Percentiles rank a stretch among this genome's conserved stretches.
These are phyloP conservation scores for Silurus lanzhouensis DNA, from an alignment of 2,797 vertebrate species.

Conservation along the genomic window DNA sequence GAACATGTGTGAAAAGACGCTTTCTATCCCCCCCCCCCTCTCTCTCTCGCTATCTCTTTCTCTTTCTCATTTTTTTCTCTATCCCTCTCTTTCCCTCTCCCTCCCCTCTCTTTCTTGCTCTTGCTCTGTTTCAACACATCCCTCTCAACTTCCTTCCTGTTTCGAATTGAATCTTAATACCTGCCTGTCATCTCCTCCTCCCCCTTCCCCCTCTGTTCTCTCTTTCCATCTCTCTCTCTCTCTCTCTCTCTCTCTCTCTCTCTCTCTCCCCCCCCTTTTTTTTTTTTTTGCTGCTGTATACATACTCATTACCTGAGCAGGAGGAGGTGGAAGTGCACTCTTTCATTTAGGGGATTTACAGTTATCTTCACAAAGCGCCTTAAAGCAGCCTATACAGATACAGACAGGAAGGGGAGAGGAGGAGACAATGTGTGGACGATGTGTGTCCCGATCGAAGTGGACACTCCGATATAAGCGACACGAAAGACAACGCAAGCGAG, in stretches of 20 bases:
- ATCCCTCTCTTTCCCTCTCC: conserved; percentile 50
- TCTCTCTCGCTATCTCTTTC: conserved; percentile 65
- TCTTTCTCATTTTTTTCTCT: conserved; percentile 61
- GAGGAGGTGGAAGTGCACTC: conserved; percentile 56
- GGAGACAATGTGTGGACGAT: not conserved
- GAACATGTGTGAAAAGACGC: conserved; percentile 61
- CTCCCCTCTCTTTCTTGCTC: conserved; percentile 61
- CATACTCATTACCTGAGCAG: conserved; percentile 51
- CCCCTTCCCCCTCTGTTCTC: conserved; percentile 26
- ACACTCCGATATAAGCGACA: not conserved
- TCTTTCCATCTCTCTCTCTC: conserved; percentile 44
- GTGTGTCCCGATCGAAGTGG: not conserved
- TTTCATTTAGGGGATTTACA: conserved; percentile 80
- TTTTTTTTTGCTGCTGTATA: conserved; percentile 29
- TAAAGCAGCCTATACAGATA: conserved; percentile 31
- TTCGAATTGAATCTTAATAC: conserved; percentile 60
- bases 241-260: conserved; percentile 18
- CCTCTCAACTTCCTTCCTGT: conserved; percentile 73
- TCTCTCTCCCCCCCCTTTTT: conserved; percentile 28
- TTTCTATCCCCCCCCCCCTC: conserved; percentile 52
- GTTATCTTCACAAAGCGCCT: conserved; percentile 55
- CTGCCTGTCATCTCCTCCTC: conserved; percentile 61
- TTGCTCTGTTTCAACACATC: conserved; percentile 43
- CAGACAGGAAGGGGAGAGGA: conserved; percentile 18
- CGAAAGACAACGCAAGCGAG: not conserved